These are phyloP conservation scores for Scartelaos histophorus DNA, from an alignment of 2,113 vertebrate genomes.

Conservation along the genomic window DNA sequence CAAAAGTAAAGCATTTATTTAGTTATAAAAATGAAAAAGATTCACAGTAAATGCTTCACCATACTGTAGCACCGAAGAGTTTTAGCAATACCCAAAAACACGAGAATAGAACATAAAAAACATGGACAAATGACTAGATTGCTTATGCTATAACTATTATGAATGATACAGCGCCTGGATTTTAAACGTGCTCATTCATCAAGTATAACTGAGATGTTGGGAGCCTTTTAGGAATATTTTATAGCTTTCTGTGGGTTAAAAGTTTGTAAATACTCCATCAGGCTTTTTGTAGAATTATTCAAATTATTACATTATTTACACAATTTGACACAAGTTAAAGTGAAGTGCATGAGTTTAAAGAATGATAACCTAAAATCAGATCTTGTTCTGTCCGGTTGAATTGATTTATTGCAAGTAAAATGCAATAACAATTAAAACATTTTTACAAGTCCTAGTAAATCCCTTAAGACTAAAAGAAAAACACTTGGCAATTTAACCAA, in stretches of 20 bases:
- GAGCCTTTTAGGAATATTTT: no score
- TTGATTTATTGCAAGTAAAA: slow-evolving; percentile 1
- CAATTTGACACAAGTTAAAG: no score
- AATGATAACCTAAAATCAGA: not conserved
- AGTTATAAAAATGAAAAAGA: slow-evolving; percentile 39
- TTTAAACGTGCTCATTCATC: no score
- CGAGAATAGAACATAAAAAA: not conserved
- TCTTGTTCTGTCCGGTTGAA: not conserved
- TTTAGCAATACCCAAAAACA: not conserved
- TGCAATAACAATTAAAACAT: not conserved
- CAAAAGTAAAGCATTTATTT: slow-evolving; percentile 54
- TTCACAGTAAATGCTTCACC: not conserved
- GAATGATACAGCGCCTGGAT: no score
- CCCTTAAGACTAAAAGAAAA: not conserved
- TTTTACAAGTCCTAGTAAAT: not conserved
- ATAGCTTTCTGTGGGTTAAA: no score
- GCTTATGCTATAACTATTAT: no score
- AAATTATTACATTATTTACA: not conserved
- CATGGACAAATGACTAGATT: not conserved
- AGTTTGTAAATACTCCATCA: not conserved
- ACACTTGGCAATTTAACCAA: not conserved
- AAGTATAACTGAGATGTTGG: no score
- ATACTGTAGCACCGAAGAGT: not conserved
- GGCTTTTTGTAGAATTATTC: not conserved
- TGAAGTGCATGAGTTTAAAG: not conserved